phyloP scores from a whole-genome alignment of 2,888 invertebrate species.

The Epicampocera succincta region DNA sequence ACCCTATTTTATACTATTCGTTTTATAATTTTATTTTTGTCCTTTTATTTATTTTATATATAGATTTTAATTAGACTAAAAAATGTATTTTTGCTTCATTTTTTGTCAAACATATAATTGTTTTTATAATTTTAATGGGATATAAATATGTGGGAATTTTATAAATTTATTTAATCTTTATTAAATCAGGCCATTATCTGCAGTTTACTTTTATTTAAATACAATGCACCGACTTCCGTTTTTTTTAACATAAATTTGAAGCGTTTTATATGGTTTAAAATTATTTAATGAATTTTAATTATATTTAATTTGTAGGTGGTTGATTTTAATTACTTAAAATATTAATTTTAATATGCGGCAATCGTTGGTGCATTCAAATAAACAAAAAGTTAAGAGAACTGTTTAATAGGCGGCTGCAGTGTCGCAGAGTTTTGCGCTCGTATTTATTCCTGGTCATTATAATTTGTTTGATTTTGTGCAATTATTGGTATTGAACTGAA shows the following conservation, averaged over 20 bases:
- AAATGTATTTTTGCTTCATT: too few species aligned
- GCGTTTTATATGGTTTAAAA: constrained; percentile 21
- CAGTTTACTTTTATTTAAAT: constrained; percentile 30
- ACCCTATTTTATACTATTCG: not conserved
- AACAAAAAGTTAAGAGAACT: not conserved
- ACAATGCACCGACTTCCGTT: constrained; percentile 8
- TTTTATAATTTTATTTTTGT: not conserved
- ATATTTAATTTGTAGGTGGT: constrained; percentile 49
- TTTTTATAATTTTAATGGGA: not conserved
- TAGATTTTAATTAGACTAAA: constrained; percentile 38
- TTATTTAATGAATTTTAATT: constrained; percentile 56
- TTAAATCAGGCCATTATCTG: constrained; percentile 59
- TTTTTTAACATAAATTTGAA: not conserved
- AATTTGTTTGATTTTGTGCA: too few species aligned
- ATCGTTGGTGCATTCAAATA: constrained; percentile 14
- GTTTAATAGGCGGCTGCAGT: too few species aligned
- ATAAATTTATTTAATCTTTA: constrained; percentile 59
- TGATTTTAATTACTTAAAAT: constrained; percentile 56
- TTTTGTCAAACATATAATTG: not conserved
- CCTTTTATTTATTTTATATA: constrained; percentile 1
- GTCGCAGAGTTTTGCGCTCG: too few species aligned
- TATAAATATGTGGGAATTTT: constrained; percentile 8
- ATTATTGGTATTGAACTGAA: too few species aligned
- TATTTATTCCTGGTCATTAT: too few species aligned
- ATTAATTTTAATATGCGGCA: constrained; percentile 45